Evolutionary conservation across 23 tunicate genomes (phyloP).

Genomic region (Pegea sp.): DNA sequence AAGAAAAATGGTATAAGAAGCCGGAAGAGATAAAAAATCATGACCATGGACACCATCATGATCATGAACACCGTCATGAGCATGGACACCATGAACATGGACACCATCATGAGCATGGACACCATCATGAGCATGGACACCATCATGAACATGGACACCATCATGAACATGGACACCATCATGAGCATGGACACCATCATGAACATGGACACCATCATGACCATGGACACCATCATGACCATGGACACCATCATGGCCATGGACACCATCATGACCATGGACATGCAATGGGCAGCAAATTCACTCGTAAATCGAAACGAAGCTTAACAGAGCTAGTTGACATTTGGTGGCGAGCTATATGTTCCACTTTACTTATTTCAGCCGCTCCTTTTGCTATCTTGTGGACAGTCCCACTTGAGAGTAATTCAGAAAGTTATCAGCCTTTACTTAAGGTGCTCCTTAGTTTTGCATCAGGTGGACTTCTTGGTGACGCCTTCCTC

Average conservation of each 20-base stretch:
- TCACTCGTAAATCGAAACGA: slow-evolving; percentile 12
- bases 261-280: slow-evolving; percentile 8
- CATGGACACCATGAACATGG: slow-evolving; percentile 22
- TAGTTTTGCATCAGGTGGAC: slow-evolving; percentile 95
- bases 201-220: slow-evolving; percentile 20
- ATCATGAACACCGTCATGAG: slow-evolving; percentile 10
- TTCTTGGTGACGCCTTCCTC: slow-evolving; percentile 92
- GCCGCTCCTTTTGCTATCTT: slow-evolving; percentile 90
- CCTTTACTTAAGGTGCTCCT: slow-evolving; percentile 72
- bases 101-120: slow-evolving; percentile 7
- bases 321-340: slow-evolving; percentile 46
- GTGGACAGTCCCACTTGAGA: slow-evolving; percentile 75
- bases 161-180: slow-evolving; percentile 20
- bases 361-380: slow-evolving; percentile 57
- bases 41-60: slow-evolving; percentile 2
- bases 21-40: slow-evolving; percentile 8
- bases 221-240: slow-evolving; percentile 3
- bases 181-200: slow-evolving; percentile 29
- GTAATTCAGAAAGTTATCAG: slow-evolving; percentile 77
- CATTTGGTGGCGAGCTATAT: slow-evolving; percentile 86
- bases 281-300: slow-evolving; percentile 3
- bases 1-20: slow-evolving; percentile 72
- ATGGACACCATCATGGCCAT: slow-evolving; percentile 16
- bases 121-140: slow-evolving; percentile 12
- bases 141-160: slow-evolving; percentile 16